Evolutionary conservation across 2,888 invertebrate species (phyloP).

Genomic region (Xanthia icteritia): DNA sequence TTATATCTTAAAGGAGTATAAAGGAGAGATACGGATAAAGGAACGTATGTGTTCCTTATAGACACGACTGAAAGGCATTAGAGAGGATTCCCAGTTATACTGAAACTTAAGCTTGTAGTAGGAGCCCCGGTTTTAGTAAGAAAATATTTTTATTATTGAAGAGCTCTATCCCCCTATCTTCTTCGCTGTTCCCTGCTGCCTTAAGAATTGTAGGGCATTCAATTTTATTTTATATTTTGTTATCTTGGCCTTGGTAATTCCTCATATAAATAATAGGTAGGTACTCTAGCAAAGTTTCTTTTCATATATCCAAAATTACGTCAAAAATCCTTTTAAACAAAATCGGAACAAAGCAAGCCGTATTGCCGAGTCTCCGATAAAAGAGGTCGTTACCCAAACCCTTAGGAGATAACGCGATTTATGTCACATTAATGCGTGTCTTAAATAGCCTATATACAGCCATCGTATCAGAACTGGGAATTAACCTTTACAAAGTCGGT

Average conservation of each 20-base stretch:
- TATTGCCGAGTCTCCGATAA: constrained; percentile 56
- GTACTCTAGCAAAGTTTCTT: background rate
- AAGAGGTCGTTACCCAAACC: constrained; percentile 65
- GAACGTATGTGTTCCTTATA: background rate
- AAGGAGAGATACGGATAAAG: constrained; percentile 8
- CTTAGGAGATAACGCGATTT: constrained; percentile 66
- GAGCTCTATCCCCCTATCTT: background rate
- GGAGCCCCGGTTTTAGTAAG: background rate
- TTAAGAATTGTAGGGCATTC: no score
- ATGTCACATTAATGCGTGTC: constrained; percentile 67
- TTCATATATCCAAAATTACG: background rate
- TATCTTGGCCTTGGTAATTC: background rate
- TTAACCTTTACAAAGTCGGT: constrained; percentile 56
- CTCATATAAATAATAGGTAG: background rate
- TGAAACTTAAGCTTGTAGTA: constrained; percentile 13
- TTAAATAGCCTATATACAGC: constrained; percentile 58
- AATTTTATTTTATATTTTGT: background rate
- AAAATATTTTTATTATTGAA: background rate
- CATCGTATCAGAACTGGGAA: constrained; percentile 52
- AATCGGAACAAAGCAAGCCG: constrained; percentile 41
- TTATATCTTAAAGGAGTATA: constrained; percentile 33
- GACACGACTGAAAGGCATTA: constrained; percentile 13
- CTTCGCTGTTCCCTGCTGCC: background rate
- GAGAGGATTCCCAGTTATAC: constrained; percentile 9
- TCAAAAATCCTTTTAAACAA: constrained; percentile 31